Conservation (phyloP, 2,797 vertebrate species). For the Sitta carolinensis region DNA sequence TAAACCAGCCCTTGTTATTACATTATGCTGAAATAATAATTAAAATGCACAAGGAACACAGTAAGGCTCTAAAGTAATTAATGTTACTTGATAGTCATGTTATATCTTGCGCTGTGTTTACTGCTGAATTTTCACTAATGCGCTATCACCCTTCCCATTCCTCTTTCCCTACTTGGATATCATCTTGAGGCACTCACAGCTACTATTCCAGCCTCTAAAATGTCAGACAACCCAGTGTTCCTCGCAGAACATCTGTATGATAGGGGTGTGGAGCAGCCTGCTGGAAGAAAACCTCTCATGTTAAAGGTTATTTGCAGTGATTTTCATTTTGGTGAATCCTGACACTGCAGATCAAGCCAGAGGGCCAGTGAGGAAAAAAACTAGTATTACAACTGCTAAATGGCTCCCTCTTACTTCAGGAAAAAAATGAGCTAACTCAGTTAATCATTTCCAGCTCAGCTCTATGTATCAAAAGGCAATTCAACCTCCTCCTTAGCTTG, state of each 20-base stretch:
- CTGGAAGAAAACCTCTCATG: slow-evolving; percentile 1
- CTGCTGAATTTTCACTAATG: slow-evolving; percentile 6
- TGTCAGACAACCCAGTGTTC: slow-evolving; percentile 80
- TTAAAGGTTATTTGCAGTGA: slow-evolving; percentile 77
- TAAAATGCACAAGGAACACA: slow-evolving; percentile 52
- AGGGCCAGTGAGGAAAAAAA: slow-evolving; percentile 52
- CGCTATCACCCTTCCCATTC: slow-evolving; percentile 43
- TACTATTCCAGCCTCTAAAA: slow-evolving; percentile 72
- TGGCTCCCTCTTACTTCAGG: slow-evolving; percentile 68
- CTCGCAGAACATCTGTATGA: slow-evolving; percentile 82
- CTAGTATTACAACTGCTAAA: slow-evolving; percentile 77
- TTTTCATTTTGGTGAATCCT: slow-evolving; percentile 85
- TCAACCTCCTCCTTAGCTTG: neutral
- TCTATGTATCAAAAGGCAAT: slow-evolving; percentile 42
- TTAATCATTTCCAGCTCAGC: slow-evolving; percentile 78
- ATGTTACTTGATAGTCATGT: slow-evolving; percentile 47
- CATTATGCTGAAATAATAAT: slow-evolving; percentile 54
- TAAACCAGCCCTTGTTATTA: slow-evolving; percentile 34
- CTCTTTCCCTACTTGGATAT: slow-evolving; percentile 31
- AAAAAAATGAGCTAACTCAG: slow-evolving; percentile 75
- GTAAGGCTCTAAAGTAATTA: slow-evolving; percentile 40
- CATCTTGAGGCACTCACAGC: slow-evolving; percentile 73
- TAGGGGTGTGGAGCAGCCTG: neutral
- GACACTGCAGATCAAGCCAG: slow-evolving; percentile 80
- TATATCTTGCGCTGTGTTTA: slow-evolving; percentile 45